Evolutionary conservation across 2,888 invertebrate genomes (phyloP).

Genomic region (Leptopterna dolabrata): DNA sequence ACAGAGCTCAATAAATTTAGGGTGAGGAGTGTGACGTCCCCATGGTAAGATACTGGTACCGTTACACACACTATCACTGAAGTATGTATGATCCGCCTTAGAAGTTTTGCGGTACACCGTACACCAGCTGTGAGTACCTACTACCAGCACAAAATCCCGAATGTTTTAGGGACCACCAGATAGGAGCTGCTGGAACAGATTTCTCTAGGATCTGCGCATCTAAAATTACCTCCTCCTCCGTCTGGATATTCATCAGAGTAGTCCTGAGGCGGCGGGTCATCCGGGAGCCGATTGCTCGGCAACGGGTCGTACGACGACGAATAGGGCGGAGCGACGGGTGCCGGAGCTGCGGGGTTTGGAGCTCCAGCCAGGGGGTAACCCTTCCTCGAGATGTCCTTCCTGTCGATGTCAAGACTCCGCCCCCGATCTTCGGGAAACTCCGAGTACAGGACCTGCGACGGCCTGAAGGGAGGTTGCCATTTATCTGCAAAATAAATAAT

Average conservation of each 20-base stretch:
- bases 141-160: too few species aligned
- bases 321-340: neutral
- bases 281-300: slow-evolving; percentile 6
- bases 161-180: too few species aligned
- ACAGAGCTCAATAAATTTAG: too few species aligned
- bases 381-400: slow-evolving; percentile 5
- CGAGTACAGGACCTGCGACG: slow-evolving; percentile 60
- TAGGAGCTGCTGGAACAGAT: too few species aligned
- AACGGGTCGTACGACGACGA: neutral
- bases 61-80: too few species aligned
- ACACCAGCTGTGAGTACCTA: too few species aligned
- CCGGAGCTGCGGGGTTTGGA: neutral
- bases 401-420: slow-evolving; percentile 27
- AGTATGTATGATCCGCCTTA: too few species aligned
- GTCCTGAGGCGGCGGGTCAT: slow-evolving; percentile 4
- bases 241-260: slow-evolving; percentile 2
- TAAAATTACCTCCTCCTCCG: neutral
- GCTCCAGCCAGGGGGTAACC: neutral
- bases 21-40: too few species aligned
- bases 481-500: slow-evolving; percentile 63
- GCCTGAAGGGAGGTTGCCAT: slow-evolving; percentile 61
- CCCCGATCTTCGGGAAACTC: slow-evolving; percentile 60
- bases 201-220: too few species aligned
- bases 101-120: too few species aligned
- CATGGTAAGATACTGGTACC: too few species aligned